Conservation (phyloP, 2,888 invertebrate species). For the Acrobeloides nanus region DNA sequence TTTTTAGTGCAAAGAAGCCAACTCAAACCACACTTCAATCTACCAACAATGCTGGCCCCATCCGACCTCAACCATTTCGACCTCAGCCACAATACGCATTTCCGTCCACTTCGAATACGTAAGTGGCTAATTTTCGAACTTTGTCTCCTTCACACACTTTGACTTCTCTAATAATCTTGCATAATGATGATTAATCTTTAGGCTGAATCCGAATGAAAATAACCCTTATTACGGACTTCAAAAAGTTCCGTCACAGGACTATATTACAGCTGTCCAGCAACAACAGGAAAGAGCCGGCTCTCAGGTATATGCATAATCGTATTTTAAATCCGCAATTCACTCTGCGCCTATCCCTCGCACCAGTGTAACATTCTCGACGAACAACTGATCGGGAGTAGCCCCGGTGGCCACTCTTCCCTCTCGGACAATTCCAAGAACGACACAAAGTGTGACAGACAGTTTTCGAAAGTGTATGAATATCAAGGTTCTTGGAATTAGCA, state of each 20-base stretch:
- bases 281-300: slow-evolving; percentile 31
- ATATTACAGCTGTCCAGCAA: slow-evolving; percentile 11
- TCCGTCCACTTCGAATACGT: slow-evolving; percentile 18
- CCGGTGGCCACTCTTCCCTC: too few relatives aligned
- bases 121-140: slow-evolving; percentile 14
- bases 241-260: slow-evolving; percentile 24
- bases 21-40: too few relatives aligned
- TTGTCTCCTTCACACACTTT: background rate
- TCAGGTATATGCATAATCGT: too few relatives aligned
- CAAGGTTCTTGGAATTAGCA: too few relatives aligned
- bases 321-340: too few relatives aligned
- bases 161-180: slow-evolving; percentile 7
- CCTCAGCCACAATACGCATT: slow-evolving; percentile 36
- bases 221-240: slow-evolving; percentile 16
- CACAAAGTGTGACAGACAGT: too few relatives aligned
- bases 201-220: slow-evolving; percentile 3
- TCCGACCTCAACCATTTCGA: slow-evolving; percentile 25
- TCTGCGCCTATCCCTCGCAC: too few relatives aligned
- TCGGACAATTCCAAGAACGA: too few relatives aligned
- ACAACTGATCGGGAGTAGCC: too few relatives aligned
- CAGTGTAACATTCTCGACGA: too few relatives aligned
- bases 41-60: slow-evolving; percentile 8
- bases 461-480: too few relatives aligned
- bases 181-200: slow-evolving; percentile 8
- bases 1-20: too few relatives aligned